These are phyloP conservation scores for Orthonyx spaldingii DNA, from an alignment of 2,113 vertebrate genomes.

Conservation along the genomic window DNA sequence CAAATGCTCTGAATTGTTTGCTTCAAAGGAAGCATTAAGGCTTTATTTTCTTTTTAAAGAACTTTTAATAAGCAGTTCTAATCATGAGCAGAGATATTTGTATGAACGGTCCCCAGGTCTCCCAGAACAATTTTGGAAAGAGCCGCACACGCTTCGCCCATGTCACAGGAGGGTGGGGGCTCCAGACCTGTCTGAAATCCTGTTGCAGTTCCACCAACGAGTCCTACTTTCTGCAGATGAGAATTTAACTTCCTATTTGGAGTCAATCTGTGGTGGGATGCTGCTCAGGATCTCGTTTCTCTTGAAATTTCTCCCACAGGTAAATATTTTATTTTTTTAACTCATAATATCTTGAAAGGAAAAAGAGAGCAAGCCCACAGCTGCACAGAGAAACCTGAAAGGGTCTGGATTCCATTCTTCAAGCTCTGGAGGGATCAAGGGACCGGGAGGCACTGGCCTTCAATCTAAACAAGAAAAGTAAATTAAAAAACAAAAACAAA, in stretches of 20 bases:
- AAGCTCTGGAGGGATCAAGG: neutral
- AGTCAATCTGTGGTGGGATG: neutral
- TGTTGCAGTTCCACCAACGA: neutral
- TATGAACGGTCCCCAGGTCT: neutral
- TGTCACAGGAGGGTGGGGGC: neutral
- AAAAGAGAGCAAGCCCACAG: neutral
- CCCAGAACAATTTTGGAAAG: neutral
- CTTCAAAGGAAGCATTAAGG: neutral
- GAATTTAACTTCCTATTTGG: neutral
- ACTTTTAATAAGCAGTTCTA: neutral
- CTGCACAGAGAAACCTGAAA: neutral
- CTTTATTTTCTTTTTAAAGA: neutral
- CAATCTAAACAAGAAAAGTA: neutral
- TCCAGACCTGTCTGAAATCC: neutral
- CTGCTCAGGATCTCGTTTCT: neutral
- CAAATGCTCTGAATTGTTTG: neutral
- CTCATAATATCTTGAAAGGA: neutral
- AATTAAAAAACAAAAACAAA: neutral
- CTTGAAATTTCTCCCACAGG: neutral
- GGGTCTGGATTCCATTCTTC: neutral
- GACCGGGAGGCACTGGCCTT: neutral
- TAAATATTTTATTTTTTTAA: neutral
- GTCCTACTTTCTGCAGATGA: neutral
- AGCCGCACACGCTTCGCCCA: accelerated
- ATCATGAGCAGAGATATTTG: neutral